Conservation (phyloP, 2,888 invertebrate species). For the Meteorus cinctellus region DNA sequence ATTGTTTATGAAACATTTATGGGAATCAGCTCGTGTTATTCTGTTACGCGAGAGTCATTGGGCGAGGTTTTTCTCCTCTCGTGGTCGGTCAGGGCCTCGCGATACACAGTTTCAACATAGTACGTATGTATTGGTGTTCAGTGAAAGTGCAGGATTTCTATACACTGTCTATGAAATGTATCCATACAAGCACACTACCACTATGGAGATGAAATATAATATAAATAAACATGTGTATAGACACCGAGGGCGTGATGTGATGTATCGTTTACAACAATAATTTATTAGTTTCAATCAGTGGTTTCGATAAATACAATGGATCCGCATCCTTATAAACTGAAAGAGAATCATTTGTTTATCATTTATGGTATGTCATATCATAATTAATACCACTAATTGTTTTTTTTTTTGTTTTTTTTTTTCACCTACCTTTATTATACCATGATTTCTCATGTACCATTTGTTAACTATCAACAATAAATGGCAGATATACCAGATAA, state of each 20-base stretch:
- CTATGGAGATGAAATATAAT: constrained; percentile 1
- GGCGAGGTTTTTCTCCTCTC: constrained; percentile 60
- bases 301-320: neutral
- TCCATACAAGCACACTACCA: neutral
- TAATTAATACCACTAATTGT: neutral
- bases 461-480: no score
- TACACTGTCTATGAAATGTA: constrained; percentile 29
- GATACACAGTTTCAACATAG: constrained; percentile 6
- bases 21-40: constrained; percentile 65
- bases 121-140: constrained; percentile 41
- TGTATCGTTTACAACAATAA: constrained; percentile 50
- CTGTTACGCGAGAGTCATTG: constrained; percentile 63
- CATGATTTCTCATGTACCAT: no score
- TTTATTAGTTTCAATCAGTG: constrained; percentile 46
- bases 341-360: neutral
- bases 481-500: no score
- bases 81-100: constrained; percentile 22
- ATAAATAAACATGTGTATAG: constrained; percentile 23
- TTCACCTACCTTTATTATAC: neutral
- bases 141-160: constrained; percentile 66
- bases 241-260: constrained; percentile 39
- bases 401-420: neutral
- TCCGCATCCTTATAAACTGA: neutral
- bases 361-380: constrained; percentile 21
- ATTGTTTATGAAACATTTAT: constrained; percentile 61